These are phyloP conservation scores for Lagopus muta DNA, from an alignment of 2,113 vertebrate species.

Conservation along the genomic window DNA sequence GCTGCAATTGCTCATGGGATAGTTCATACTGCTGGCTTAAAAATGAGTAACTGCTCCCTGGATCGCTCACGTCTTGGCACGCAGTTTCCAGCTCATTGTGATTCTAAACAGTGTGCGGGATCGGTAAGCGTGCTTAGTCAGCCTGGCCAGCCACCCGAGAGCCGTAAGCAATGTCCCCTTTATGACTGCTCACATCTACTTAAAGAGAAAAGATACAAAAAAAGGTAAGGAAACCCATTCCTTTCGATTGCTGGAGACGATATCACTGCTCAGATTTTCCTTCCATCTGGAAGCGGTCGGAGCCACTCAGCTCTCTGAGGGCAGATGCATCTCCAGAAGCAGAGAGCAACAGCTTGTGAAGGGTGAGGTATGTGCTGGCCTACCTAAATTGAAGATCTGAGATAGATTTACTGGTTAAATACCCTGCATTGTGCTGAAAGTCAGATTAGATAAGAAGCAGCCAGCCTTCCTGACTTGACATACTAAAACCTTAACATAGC, in stretches of 20 bases:
- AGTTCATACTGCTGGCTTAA: conserved; percentile 35
- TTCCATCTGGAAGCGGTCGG: not conserved
- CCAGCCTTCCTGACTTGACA: not conserved
- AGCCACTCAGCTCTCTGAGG: not conserved
- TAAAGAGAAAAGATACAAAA: not conserved
- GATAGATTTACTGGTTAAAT: not conserved
- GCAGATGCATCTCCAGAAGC: not conserved
- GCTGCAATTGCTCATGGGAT: conserved; percentile 11
- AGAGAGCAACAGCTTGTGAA: not conserved
- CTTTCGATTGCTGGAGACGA: not conserved
- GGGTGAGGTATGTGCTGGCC: not conserved
- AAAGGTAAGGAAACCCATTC: not conserved
- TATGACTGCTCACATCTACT: conserved; percentile 32
- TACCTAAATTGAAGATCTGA: not conserved
- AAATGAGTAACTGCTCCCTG: conserved; percentile 43
- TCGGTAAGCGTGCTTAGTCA: conserved; percentile 51
- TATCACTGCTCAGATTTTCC: not conserved
- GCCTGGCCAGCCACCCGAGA: conserved; percentile 59
- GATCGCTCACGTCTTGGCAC: conserved; percentile 31
- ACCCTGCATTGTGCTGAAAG: not conserved
- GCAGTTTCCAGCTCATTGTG: conserved; percentile 38
- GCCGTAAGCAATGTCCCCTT: conserved; percentile 26
- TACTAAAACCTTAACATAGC: rapidly evolving
- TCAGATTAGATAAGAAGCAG: not conserved
- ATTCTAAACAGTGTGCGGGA: conserved; percentile 37